Conservation (phyloP, 2,888 invertebrate genomes). For the Branchipolynoe longqiensis region DNA sequence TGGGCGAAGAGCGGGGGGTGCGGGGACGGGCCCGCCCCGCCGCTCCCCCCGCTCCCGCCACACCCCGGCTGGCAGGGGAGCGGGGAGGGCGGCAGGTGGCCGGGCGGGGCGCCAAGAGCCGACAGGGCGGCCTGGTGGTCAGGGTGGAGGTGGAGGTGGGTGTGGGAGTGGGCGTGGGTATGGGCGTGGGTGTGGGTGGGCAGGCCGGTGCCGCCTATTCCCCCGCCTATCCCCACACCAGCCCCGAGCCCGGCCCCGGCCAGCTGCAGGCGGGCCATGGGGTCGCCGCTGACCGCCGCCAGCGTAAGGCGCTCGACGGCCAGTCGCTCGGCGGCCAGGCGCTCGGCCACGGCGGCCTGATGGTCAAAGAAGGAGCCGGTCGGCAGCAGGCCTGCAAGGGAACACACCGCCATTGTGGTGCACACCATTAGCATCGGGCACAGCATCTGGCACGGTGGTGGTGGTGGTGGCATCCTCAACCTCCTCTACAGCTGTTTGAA, state of each 20-base stretch:
- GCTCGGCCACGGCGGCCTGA: constrained; percentile 73
- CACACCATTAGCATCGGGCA: too few relatives aligned
- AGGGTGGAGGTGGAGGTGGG: constrained; percentile 87
- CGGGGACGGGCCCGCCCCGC: not conserved
- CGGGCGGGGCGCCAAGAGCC: constrained; percentile 10
- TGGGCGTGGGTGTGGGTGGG: constrained; percentile 87
- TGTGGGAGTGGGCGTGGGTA: constrained; percentile 95
- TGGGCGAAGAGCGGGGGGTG: constrained; percentile 7
- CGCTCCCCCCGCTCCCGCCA: not conserved
- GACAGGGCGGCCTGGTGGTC: constrained; percentile 56
- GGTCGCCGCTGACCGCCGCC: constrained; percentile 87
- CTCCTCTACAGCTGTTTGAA: too few relatives aligned
- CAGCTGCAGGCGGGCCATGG: constrained; percentile 96
- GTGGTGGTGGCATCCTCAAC: too few relatives aligned
- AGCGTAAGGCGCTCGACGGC: constrained; percentile 84
- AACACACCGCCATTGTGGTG: too few relatives aligned
- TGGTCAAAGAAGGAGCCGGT: constrained; percentile 10
- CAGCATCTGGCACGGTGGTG: too few relatives aligned
- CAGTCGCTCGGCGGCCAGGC: constrained; percentile 86
- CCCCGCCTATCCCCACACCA: constrained; percentile 79
- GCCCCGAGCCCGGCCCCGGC: constrained; percentile 86
- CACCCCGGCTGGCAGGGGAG: not conserved
- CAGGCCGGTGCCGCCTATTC: constrained; percentile 65
- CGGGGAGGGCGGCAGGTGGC: constrained; percentile 2
- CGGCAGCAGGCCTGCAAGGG: constrained; percentile 35